Base-by-base conservation (phyloP, 1,140 invertebrate species). In the Solen grandis region DNA sequence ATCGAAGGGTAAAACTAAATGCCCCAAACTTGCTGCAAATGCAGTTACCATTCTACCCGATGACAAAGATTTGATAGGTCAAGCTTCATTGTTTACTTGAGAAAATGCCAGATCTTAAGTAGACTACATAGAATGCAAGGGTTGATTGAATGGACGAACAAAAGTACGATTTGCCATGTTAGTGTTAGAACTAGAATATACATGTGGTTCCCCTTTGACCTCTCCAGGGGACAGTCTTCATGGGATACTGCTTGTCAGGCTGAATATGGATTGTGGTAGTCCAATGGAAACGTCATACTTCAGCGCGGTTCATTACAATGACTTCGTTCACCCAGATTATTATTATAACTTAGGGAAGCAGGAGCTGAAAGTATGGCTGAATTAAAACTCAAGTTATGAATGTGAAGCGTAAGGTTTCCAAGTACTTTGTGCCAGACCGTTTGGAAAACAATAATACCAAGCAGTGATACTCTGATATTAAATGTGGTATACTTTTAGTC, bases 141-240 rank as follows among this genome's bases (percentile, higher is more conserved):
- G 19, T 1, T 57, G 54, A 72, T 46, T 72, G n/a, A 13, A 55
- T 72, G 69, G 31, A 5, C 46, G 33, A 72, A 57, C 19, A n/a
- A 72, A 72, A n/a, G 13, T 8, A 3, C 69, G 36, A 35, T 2
- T 72, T 54, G 69, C 69, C 29, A 55, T 72, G 22, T 16, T 57
- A 4, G 31, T 33, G 5, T 72, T 31, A 19, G 69, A 72, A 36
- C 14, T 14, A 31, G 62, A 65, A 8, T 65, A 72, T 3, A 72
- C 50, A 57, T 72, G 69, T 72, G 69, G 69, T 57, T 8, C 69
- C 22, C 69, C 50, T 33, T 29, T 72, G 54, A 72, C 31, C 27
- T 22, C 69, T 27, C 69, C 69, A 33, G 25, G 22, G 14, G 41
- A 72, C 25, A 13, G 5, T 13, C 54, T 72, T 57, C 69, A 72